These are phyloP conservation scores for Maconellicoccus hirsutus DNA, from an alignment of 1,140 invertebrate genomes.

Conservation along the genomic window DNA sequence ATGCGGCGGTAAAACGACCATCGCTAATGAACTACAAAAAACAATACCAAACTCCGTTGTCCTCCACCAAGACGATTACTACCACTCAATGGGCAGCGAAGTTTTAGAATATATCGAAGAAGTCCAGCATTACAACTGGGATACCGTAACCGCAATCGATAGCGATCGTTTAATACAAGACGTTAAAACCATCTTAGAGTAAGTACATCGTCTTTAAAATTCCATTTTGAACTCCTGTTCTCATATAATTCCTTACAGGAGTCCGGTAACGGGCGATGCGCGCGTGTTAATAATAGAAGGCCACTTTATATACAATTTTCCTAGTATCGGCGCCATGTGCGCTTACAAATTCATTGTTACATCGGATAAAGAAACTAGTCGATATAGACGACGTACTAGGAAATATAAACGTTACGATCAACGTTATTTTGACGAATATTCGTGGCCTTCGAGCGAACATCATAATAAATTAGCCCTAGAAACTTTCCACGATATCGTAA, in stretches of 20 bases:
- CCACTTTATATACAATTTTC: background rate
- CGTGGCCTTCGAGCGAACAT: background rate
- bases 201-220: slow-evolving; percentile 1
- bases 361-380: background rate
- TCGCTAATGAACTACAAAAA: slow-evolving; percentile 45
- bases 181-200: slow-evolving; percentile 35
- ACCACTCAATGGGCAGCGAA: slow-evolving; percentile 51
- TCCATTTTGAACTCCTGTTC: background rate
- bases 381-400: background rate
- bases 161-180: slow-evolving; percentile 57
- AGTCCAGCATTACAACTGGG: slow-evolving; percentile 66
- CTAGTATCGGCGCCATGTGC: background rate
- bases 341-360: background rate
- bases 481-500: background rate
- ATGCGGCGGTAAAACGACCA: slow-evolving; percentile 66
- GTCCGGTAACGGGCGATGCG: background rate
- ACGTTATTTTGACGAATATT: background rate
- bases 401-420: slow-evolving; percentile 6
- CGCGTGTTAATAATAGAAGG: background rate
- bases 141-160: slow-evolving; percentile 56
- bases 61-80: slow-evolving; percentile 67
- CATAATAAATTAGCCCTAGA: background rate
- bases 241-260: background rate
- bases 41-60: slow-evolving; percentile 42
- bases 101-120: slow-evolving; percentile 49